Base-by-base conservation (phyloP, 2,113 vertebrate species). In the Ia io region DNA sequence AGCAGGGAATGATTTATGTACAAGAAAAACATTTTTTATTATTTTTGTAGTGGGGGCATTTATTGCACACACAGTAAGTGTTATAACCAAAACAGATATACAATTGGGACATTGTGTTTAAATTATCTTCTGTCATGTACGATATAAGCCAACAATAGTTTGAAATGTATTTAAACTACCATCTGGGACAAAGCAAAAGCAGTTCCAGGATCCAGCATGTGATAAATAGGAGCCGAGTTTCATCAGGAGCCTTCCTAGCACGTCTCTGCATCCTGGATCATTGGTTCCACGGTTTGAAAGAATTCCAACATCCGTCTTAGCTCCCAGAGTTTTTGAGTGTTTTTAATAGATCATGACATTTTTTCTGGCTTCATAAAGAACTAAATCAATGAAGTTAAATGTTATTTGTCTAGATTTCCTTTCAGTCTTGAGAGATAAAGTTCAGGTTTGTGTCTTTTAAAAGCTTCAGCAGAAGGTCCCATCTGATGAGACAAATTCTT, bases 31-130 rank as follows among this genome's bases (percentile, higher is more conserved):
- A 69, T 70, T 94, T 92, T 95, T 37, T 63, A 91, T 28, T 91
- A 91, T 97, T 97, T 97, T 73, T 77, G 80, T 93, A 87, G 65
- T 35, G 80, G 77, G 77, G 53, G 79, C 76, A 85, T 96, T 97
- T 97, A 93, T 93, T 95, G 91, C 84, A 87, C 22, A 76, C 91
- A 93, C 95, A 97, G 93, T 96, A 98, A 98, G 96, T 97, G 96
- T 95, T 97, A 95, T 93, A 96, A 96, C 42, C 91, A 87, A 97
- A 97, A 97, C 95, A 97, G 96, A 97, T 96, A 96, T 77, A 96
- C 97, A 92, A 11, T 96, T 92, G 89, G 88, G 70, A 85, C 94
- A 88, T 89, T 97, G 88, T 95, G 80, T 91, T 97, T 98, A 97
- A 97, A 95, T 95, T 93, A 79, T 90, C 80, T 87, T 97, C 73